These are phyloP conservation scores for Macroglossus sobrinus DNA, from an alignment of 2,113 vertebrate genomes.

Conservation along the genomic window DNA sequence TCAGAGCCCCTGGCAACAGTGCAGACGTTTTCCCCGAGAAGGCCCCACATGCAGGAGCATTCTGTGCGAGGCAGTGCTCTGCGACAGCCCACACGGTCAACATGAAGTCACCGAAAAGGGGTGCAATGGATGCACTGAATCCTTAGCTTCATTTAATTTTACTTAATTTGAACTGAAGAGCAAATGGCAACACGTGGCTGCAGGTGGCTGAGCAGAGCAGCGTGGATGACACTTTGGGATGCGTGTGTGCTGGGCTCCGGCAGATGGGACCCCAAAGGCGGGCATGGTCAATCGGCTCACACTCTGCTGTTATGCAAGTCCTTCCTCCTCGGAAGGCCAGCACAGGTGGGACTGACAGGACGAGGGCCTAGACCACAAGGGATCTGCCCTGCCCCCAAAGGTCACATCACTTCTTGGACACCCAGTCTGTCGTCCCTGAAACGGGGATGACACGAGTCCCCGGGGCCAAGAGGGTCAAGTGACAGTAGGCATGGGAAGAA, in stretches of 20 bases:
- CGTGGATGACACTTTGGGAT: background rate
- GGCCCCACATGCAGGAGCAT: background rate
- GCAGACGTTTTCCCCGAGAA: rapidly evolving
- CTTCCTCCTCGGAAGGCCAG: background rate
- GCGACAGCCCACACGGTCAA: rapidly evolving
- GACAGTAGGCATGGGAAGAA: background rate
- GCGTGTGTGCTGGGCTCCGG: too few species aligned
- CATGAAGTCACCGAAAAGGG: background rate
- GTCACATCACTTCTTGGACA: rapidly evolving
- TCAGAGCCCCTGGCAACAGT: background rate
- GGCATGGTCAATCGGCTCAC: too few species aligned
- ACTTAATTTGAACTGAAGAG: background rate
- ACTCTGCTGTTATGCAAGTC: background rate
- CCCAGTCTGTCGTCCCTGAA: background rate
- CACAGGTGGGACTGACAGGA: too few species aligned
- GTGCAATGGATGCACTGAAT: rapidly evolving
- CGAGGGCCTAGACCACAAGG: background rate
- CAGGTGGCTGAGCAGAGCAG: background rate
- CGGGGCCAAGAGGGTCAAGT: rapidly evolving
- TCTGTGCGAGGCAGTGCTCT: background rate
- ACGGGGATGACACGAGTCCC: rapidly evolving
- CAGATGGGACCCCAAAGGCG: background rate
- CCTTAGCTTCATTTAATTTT: background rate
- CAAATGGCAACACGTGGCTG: too few species aligned
- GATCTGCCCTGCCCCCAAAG: background rate